Evolutionary conservation across 2,797 vertebrate genomes (phyloP), one percentile per base, ranked within the genome.

Genomic region (Mormyrus proboscirostris): DNA sequence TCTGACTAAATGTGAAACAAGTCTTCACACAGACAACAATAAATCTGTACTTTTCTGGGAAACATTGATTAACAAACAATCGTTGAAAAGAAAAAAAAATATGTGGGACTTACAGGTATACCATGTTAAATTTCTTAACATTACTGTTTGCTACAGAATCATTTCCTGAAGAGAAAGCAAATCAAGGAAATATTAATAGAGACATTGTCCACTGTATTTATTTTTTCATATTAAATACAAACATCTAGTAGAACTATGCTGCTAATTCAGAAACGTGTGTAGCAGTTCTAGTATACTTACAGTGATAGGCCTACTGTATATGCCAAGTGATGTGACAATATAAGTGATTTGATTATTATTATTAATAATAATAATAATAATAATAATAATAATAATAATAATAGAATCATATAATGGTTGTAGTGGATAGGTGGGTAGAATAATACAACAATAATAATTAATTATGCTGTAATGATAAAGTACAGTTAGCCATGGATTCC

Each of bases 41-140:
- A 95, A 92, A 93, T 92, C 87, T 90, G 73, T 91, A 94, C 91
- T 94, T 95, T 96, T 95, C 95, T 92, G 95, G 95, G 95, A 96
- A 96, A 93, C 91, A 93, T 92, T 91, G 90, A 83, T 89, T 76
- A 87, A 8, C 87, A 91, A 91, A 83, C 88, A 92, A 90, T 96
- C 95, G 95, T 93, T 51, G 49, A 95, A 96, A 91, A 51, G 41
- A 16, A 29, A 50, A 9, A 44, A 41, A 2, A 19, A n/a, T 19
- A 25, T 16, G 22, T 51, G 57, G 83, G 88, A 49, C 89, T 55
- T 29, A 65, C 65, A 86, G 51, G 44, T 41, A 55, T 33, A 73
- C 62, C 29, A 73, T 5, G 22, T 53, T 12, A 47, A 16, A 19
- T 73, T 87, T 47, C 83, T 73, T 53, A 69, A 55, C 25, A 86